Base-by-base conservation (phyloP, 2,797 vertebrate genomes). In the Poliocrania exsul region DNA sequence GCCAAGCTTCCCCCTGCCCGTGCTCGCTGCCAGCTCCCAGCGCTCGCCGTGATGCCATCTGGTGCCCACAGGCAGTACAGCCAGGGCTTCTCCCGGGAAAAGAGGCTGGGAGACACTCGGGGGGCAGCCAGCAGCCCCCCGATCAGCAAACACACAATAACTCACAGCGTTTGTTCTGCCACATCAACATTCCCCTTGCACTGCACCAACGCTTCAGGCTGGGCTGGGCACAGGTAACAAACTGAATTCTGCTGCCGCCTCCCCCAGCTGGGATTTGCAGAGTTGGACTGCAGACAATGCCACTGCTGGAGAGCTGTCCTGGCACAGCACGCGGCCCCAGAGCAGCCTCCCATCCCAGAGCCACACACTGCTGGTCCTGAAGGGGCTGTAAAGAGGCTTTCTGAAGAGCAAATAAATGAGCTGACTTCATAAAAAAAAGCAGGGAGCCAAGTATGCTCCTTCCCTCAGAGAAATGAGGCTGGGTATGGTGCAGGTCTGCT, bases 301-400 rank as follows among this genome's bases (percentile, higher is more conserved):
- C 3, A 1, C 47, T 23, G 71, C 79, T 24, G 13, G 65, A 88
- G 61, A 74, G 65, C 58, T n/a, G 35, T 50, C 81, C 88, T 51
- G 71, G 58, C 86, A 72, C 54, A 28, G 65, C 65, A 28, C 3
- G 0, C 4, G 3, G 69, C 77, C 77, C 56, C 0, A 0, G 42
- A 79, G 54, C 6, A 8, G 58, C 49, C 56, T 53, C 46, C 78
- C 56, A 33, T 8, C 60, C 86, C 82, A 66, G 29, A 65, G 62
- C 58, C 23, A 19, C 82, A 80, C 2, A 0, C 58, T 17, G 28
- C 62, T 8, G 38, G 33, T 65, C 88, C 92, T 84, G 71, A 75
- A 90, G 80, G 77, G 69, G 88, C 82, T 44, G 50, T 62, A 79
- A 92, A 95, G 66, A 58, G 62, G 21, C 28, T 40, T 95, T 71